These are phyloP conservation scores for Troides aeacus DNA, from an alignment of 2,888 invertebrate genomes.

Conservation along the genomic window DNA sequence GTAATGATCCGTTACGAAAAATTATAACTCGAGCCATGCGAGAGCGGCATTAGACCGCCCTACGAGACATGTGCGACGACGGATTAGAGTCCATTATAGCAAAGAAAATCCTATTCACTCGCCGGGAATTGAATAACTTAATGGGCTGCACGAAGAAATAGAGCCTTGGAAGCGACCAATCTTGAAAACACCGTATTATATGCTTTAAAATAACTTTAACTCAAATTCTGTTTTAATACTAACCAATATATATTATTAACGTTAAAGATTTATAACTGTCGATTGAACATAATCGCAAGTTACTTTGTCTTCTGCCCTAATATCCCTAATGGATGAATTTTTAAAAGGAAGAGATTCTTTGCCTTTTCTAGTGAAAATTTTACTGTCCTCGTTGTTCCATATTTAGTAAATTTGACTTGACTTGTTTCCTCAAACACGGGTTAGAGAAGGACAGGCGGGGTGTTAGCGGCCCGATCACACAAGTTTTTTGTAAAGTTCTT, in stretches of 20 bases:
- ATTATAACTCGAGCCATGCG: constrained; percentile 71
- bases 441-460: constrained; percentile 47
- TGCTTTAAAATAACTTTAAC: constrained; percentile 25
- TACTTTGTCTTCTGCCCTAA: background rate
- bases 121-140: constrained; percentile 74
- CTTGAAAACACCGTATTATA: background rate
- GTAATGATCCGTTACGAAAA: constrained; percentile 78
- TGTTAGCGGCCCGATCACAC: constrained; percentile 67
- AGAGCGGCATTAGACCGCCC: constrained; percentile 67
- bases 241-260: constrained; percentile 8
- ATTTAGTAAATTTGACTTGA: constrained; percentile 67
- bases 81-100: constrained; percentile 67
- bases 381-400: constrained; percentile 46
- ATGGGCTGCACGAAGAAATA: constrained; percentile 56
- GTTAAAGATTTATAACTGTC: background rate
- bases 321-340: background rate
- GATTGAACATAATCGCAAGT: background rate
- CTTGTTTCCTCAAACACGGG: constrained; percentile 71
- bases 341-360: background rate
- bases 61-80: constrained; percentile 65
- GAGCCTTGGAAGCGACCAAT: constrained; percentile 43
- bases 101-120: constrained; percentile 68
- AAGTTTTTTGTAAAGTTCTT: constrained; percentile 54
- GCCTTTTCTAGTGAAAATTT: constrained; percentile 27
- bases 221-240: constrained; percentile 25